These are phyloP conservation scores for Neuroscelio doddi DNA, from an alignment of 2,888 invertebrate genomes.

Conservation along the genomic window DNA sequence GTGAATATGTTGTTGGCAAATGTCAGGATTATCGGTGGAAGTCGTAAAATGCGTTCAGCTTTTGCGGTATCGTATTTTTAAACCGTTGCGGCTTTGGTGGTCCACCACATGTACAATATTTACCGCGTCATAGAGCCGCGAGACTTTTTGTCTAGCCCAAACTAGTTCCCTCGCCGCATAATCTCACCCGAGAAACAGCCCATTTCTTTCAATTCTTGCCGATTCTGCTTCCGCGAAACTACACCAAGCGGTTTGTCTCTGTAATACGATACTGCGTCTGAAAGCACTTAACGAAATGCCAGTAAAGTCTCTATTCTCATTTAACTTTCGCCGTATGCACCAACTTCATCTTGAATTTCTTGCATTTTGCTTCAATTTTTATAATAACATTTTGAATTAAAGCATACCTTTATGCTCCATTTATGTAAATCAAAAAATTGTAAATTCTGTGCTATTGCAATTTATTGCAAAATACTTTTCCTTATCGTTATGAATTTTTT, in stretches of 20 bases:
- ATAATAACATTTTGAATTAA: too few relatives aligned
- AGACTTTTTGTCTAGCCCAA: conserved; percentile 21
- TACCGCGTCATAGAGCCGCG: conserved; percentile 6
- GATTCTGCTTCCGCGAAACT: conserved; percentile 42
- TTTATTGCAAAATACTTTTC: too few relatives aligned
- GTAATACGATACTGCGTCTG: conserved; percentile 33
- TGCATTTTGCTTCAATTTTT: too few relatives aligned
- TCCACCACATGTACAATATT: conserved; percentile 4
- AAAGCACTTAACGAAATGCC: conserved; percentile 16
- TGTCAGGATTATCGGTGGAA: background rate
- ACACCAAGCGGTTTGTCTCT: conserved; percentile 31
- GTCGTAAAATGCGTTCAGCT: background rate
- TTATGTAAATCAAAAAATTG: too few relatives aligned
- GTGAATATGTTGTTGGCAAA: too few relatives aligned
- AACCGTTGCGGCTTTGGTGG: conserved; percentile 16
- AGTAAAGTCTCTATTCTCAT: conserved; percentile 16
- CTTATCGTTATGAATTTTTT: background rate
- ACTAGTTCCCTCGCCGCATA: conserved; percentile 33
- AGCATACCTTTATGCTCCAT: too few relatives aligned
- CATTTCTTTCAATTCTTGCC: conserved; percentile 30
- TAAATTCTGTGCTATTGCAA: too few relatives aligned
- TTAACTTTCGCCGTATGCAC: too few relatives aligned
- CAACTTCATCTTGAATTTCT: too few relatives aligned
- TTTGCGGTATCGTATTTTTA: background rate
- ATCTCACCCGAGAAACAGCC: conserved; percentile 30